A percentile compares a stretch with the other conserved stretches of the same genome.
These are phyloP conservation scores for Samia ricini DNA, from an alignment of 1,140 invertebrate genomes.

Conservation along the genomic window DNA sequence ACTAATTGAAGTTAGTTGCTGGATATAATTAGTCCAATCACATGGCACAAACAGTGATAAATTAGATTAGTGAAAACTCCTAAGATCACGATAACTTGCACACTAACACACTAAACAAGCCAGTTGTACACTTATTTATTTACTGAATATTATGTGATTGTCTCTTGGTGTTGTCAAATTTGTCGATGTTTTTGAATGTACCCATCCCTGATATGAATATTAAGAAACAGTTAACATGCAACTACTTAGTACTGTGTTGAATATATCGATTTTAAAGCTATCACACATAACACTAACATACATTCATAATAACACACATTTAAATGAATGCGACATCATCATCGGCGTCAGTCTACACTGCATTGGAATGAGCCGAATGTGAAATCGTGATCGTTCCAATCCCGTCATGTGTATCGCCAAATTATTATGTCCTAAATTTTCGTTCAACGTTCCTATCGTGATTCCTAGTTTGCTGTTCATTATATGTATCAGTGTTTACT, in stretches of 20 bases:
- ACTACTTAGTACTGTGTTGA: neutral
- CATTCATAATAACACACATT: neutral
- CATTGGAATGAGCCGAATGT: constrained; percentile 65
- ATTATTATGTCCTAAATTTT: constrained; percentile 58
- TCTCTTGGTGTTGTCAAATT: neutral
- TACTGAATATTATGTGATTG: constrained; percentile 10
- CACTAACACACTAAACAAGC: constrained; percentile 38
- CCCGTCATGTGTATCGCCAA: constrained; percentile 58
- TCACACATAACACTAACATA: constrained; percentile 4
- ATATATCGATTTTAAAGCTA: neutral
- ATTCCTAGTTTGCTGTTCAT: constrained; percentile 66
- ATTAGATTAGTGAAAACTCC: constrained; percentile 44
- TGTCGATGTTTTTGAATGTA: neutral
- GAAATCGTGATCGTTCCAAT: constrained; percentile 50
- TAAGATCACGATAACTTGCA: constrained; percentile 43
- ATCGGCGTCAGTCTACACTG: constrained; percentile 51
- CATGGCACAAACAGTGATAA: constrained; percentile 45
- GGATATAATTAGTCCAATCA: constrained; percentile 39
- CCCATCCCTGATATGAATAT: neutral
- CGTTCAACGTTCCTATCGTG: constrained; percentile 58
- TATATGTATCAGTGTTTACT: constrained; percentile 65
- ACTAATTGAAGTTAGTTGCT: constrained; percentile 47
- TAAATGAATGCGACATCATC: neutral
- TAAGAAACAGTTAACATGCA: neutral
- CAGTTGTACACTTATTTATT: neutral